Base-by-base conservation (phyloP, 2,797 vertebrate species). In the Xiphophorus birchmanni region DNA sequence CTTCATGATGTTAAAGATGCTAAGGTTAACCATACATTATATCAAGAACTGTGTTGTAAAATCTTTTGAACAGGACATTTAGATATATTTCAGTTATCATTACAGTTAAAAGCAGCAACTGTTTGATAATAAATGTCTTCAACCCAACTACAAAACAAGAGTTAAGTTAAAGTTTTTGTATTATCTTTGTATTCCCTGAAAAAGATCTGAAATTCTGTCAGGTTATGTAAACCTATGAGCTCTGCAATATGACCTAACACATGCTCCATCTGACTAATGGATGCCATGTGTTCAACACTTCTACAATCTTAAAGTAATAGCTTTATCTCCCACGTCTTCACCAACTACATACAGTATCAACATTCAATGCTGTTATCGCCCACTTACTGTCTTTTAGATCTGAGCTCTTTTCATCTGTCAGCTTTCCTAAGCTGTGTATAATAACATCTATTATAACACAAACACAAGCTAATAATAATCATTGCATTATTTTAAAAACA, bases 241-340 rank as follows among this genome's bases (percentile, higher is more conserved):
- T 5, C 35, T 5, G 21, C 35, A 67, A 67, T 94, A 91, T 91
- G 88, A 92, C 91, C 90, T 93, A 86, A 89, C 88, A 88, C 89
- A 90, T 82, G 81, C 77, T 90, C 91, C 89, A 87, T 94, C 93
- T 93, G 91, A 72, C 89, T 92, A 82, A 90, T 86, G 87, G 90
- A 87, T 87, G 86, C 84, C 84, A 42, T 83, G 67, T 42, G 65
- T 23, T 42, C 65, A 69, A 42, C 52, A 32, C 73, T 80, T 73
- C 78, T 83, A 78, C 91, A 80, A 82, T 76, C 45, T 79, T 42
- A 73, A 65, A 67, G 75, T 83, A 85, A 84, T 85, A 79, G 32
- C 82, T 76, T 37, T 82, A 47, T 80, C 69, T 74, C 50, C 18
- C 54, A 23, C 13, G 1, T 29, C 26, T 72, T 72, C 6, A 72